These are phyloP conservation scores for Wasmannia auropunctata DNA, from an alignment of 1,140 invertebrate genomes.

Conservation along the genomic window DNA sequence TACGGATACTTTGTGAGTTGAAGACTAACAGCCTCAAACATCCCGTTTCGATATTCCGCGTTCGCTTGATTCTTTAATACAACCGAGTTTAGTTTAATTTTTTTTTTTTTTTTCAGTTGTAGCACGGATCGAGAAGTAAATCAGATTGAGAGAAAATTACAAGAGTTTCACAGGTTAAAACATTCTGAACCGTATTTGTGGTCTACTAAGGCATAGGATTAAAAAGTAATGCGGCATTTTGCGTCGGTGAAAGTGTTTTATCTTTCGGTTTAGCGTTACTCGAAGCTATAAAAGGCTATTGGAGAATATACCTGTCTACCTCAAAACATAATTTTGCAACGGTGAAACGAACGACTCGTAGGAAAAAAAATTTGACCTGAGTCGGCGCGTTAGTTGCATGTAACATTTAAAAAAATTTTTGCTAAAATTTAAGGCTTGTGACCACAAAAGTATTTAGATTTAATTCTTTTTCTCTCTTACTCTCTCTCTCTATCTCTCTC, in stretches of 20 bases:
- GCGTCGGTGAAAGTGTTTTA: slow-evolving; percentile 75
- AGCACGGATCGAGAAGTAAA: slow-evolving; percentile 55
- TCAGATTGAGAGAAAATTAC: slow-evolving; percentile 52
- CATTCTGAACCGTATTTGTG: slow-evolving; percentile 68
- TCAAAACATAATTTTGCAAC: slow-evolving; percentile 83
- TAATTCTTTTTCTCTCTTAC: slow-evolving; percentile 74
- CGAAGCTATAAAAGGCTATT: slow-evolving; percentile 82
- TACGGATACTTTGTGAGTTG: not conserved
- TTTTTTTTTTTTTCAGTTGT: too few relatives aligned
- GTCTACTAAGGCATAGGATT: slow-evolving; percentile 74
- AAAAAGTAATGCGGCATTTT: slow-evolving; percentile 76
- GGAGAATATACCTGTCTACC: slow-evolving; percentile 86
- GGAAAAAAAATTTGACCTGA: slow-evolving; percentile 55
- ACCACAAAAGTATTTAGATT: slow-evolving; percentile 76
- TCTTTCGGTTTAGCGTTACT: slow-evolving; percentile 81
- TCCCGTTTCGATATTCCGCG: not conserved
- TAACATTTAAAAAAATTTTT: slow-evolving; percentile 77
- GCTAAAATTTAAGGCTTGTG: slow-evolving; percentile 80
- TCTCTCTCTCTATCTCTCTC: not conserved
- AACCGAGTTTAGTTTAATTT: not conserved
- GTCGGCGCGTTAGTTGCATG: slow-evolving; percentile 76
- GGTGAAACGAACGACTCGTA: slow-evolving; percentile 68
- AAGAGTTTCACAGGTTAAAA: slow-evolving; percentile 53
- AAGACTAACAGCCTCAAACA: slow-evolving; percentile 4
- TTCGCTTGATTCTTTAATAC: not conserved